Base-by-base conservation (phyloP, 2,888 invertebrate genomes). In the Xiphydria camelus region DNA sequence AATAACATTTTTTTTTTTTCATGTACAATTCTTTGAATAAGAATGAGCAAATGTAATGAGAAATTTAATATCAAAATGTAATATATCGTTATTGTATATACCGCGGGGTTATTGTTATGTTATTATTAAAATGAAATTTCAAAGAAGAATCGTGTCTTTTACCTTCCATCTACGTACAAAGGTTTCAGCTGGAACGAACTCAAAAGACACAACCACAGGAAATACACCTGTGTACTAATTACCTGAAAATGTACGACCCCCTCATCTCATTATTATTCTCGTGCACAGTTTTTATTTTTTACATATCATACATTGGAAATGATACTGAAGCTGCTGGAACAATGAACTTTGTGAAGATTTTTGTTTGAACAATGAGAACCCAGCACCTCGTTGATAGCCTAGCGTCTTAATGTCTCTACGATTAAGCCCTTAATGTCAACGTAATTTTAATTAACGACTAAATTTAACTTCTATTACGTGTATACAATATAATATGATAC, bases 291-390 rank as follows among this genome's bases (percentile, higher is more conserved):
- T 50, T 62, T 67, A 66, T 60, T 68, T 66, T 71, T 68, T 70
- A 71, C 73, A 74, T 75, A 75, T 73, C 66, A 62, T 75, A 75
- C 74, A 74, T 64, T 73, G 70, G 68, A 74, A 73, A 70, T 73
- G 68, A 66, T 70, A 67, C 57, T 62, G 66, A 69, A 72, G 67
- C 64, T 64, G 66, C 61, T 70, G 66, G 64, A 69, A 55, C 54
- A 36, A 59, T 62, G 59, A 57, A 68, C 57, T 59, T 55, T 47
- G 51, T 61, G 52, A 58, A 14, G 25, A 33, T 45, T 40, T 55
- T 41, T 53, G 44, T 51, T 45, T 40, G 34, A 31, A 41, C 32
- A 32, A 33, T 19, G 23, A 49, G 45, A 36, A 59, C 43, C 53
- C 54, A 59, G 57, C 57, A 55, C 53, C 55, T 46, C 53, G 39